Conservation (phyloP, 2,888 invertebrate species). For the Drosophila differens region DNA sequence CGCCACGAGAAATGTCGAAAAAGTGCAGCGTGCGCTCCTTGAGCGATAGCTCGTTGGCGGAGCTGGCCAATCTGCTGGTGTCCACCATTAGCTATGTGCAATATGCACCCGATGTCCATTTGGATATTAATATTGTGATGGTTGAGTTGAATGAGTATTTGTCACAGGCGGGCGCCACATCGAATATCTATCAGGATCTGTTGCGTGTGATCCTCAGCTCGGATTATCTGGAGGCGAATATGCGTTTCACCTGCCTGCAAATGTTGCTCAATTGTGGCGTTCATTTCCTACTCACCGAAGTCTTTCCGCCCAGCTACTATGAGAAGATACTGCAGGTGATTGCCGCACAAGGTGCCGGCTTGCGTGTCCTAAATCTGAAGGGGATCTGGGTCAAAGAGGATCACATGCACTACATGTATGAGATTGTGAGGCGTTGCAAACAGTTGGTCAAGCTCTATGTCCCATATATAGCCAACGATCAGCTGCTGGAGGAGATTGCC, state of each 20-base stretch:
- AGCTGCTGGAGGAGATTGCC: slow-evolving; percentile 88
- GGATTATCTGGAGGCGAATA: slow-evolving; percentile 89
- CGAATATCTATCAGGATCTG: slow-evolving; percentile 90
- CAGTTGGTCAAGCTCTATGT: slow-evolving; percentile 88
- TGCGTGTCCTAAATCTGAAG: slow-evolving; percentile 89
- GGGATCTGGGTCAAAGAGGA: slow-evolving; percentile 91
- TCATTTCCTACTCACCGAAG: slow-evolving; percentile 88
- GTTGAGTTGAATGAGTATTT: slow-evolving; percentile 88
- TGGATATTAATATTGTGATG: slow-evolving; percentile 87
- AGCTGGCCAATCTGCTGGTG: slow-evolving; percentile 88
- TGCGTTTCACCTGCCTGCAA: slow-evolving; percentile 89
- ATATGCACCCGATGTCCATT: slow-evolving; percentile 86
- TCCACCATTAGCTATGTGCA: slow-evolving; percentile 88
- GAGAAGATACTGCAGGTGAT: slow-evolving; percentile 89
- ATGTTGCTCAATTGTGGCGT: slow-evolving; percentile 89
- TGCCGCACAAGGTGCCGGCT: slow-evolving; percentile 88
- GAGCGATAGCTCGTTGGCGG: slow-evolving; percentile 87
- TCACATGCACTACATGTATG: slow-evolving; percentile 88
- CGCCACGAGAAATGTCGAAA: slow-evolving; percentile 87
- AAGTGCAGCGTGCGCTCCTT: slow-evolving; percentile 88
- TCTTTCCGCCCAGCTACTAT: slow-evolving; percentile 90
- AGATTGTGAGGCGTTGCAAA: slow-evolving; percentile 87
- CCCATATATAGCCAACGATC: slow-evolving; percentile 90
- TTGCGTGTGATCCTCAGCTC: slow-evolving; percentile 88
- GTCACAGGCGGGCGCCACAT: slow-evolving; percentile 88